phyloP scores from a whole-genome alignment of 1,140 invertebrate species.

The Chironomus striatipennis region DNA sequence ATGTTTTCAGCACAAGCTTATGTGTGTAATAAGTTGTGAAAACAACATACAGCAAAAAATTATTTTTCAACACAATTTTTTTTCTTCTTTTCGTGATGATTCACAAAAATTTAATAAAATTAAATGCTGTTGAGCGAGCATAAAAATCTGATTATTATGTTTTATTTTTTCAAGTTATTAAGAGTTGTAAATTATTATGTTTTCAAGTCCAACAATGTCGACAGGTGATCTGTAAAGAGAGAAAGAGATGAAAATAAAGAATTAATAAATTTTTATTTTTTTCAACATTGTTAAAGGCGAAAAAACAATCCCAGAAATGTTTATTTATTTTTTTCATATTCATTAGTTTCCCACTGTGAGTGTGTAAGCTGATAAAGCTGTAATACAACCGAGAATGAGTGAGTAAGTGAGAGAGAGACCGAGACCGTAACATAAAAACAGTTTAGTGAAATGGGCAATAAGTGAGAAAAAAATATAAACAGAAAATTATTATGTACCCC shows the following conservation, averaged over 20 bases:
- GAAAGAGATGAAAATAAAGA: neutral
- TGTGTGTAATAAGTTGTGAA: no score
- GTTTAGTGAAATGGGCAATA: neutral
- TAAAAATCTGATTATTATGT: neutral
- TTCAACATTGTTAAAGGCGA: no score
- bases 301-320: neutral
- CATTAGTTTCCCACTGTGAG: conserved; percentile 21
- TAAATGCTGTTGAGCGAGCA: neutral
- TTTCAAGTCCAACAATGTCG: neutral
- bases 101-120: neutral
- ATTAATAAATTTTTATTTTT: neutral
- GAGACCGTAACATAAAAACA: neutral
- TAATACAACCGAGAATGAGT: neutral
- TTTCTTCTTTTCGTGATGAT: neutral
- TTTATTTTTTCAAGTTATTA: neutral
- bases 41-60: no score
- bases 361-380: conserved; percentile 10
- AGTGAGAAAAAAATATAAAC: conserved; percentile 6
- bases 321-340: conserved; percentile 10
- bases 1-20: neutral
- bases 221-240: conserved; percentile 6
- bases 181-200: neutral
- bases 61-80: neutral
- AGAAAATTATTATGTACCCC: conserved; percentile 7
- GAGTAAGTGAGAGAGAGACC: neutral